These are phyloP conservation scores for Chiloscyllium plagiosum DNA, from an alignment of 2,113 vertebrate genomes.

Conservation along the genomic window DNA sequence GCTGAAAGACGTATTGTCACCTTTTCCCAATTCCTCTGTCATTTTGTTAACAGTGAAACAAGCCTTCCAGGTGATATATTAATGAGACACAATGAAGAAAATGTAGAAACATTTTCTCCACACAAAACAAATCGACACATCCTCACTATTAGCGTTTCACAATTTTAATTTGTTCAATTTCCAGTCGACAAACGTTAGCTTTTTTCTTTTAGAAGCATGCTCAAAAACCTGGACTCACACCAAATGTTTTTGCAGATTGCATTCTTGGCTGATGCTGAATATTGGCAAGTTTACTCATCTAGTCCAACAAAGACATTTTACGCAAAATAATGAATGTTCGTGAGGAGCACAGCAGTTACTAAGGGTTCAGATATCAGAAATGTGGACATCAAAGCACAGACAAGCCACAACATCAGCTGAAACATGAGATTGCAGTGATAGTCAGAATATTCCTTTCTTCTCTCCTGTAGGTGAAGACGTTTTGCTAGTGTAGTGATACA, in stretches of 20 bases:
- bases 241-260: conserved; percentile 25
- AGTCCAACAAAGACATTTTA: conserved; percentile 6
- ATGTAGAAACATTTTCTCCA: conserved; percentile 42
- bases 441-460: neutral
- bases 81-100: conserved; percentile 51
- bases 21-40: conserved; percentile 47
- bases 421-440: neutral
- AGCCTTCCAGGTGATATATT: conserved; percentile 54
- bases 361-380: conserved; percentile 15
- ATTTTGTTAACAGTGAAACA: conserved; percentile 49
- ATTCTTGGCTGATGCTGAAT: conserved; percentile 14
- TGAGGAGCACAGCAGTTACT: neutral
- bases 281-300: conserved; percentile 18
- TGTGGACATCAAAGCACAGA: neutral
- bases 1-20: conserved; percentile 50
- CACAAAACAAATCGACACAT: conserved; percentile 32
- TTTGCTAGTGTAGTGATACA: neutral
- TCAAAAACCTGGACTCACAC: conserved; percentile 17
- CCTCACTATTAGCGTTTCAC: conserved; percentile 21
- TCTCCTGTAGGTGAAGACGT: conserved; percentile 8
- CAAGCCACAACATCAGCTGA: conserved; percentile 27
- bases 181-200: conserved; percentile 11
- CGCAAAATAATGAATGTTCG: neutral
- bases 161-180: conserved; percentile 24
- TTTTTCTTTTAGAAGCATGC: neutral